A percentile compares a stretch with the other conserved stretches of the same genome.
Conservation (phyloP, 2,113 vertebrate genomes). For the Oplegnathus fasciatus region DNA sequence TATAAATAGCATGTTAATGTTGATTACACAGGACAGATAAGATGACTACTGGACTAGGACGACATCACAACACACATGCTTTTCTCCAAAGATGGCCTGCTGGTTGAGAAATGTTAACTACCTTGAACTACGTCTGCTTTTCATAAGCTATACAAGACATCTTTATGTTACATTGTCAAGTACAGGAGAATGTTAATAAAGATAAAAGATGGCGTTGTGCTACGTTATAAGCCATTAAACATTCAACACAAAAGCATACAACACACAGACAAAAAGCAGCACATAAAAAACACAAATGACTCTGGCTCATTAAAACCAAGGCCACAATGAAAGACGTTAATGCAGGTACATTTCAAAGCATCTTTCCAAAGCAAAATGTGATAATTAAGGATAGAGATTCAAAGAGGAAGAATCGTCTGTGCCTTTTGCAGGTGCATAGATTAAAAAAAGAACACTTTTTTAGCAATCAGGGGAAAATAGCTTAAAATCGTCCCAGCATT, state of each 20-base stretch:
- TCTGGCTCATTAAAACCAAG: too few relatives aligned
- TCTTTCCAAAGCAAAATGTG: not conserved
- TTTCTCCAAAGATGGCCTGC: too few relatives aligned
- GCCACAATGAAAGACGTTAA: too few relatives aligned
- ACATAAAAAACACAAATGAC: not conserved
- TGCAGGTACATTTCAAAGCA: not conserved
- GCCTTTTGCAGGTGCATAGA: not conserved
- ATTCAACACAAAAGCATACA: not conserved
- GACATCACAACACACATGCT: too few relatives aligned
- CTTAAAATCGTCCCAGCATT: not conserved
- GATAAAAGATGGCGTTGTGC: not conserved
- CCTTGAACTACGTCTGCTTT: too few relatives aligned
- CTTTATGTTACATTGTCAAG: not conserved
- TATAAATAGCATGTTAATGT: too few relatives aligned
- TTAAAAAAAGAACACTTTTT: not conserved
- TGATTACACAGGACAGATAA: too few relatives aligned
- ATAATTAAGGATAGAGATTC: not conserved
- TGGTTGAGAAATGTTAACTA: too few relatives aligned
- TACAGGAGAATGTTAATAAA: not conserved
- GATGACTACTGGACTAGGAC: too few relatives aligned
- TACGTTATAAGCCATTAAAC: not conserved
- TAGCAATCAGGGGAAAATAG: not conserved
- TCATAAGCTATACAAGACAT: not conserved
- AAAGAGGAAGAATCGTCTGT: not conserved
- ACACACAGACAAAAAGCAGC: not conserved